Evolutionary conservation across 1,140 invertebrate species (phyloP), one percentile per base, ranked within the genome.

Genomic region (Heliothis virescens): DNA sequence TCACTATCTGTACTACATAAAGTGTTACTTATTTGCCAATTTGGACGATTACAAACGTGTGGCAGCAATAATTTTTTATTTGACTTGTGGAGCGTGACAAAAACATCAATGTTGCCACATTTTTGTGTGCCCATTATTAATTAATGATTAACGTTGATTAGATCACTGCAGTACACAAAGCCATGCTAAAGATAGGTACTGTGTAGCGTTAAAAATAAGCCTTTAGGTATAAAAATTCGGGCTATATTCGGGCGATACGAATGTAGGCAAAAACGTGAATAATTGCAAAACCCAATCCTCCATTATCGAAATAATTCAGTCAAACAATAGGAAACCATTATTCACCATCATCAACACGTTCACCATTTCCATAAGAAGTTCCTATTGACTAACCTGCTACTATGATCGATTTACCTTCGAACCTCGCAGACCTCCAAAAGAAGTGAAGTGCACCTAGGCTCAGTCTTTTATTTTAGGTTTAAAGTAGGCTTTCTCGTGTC

Each of bases 1-100:
- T 53, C 48, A 21, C 13, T 13, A 53, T 52, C 12, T 71, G 18
- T 13, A 29, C 48, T 13, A 29, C 48, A 26, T 21, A 7, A 16
- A 21, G 21, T 71, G 13, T 52, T 52, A 65, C n/a, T 48, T 18
- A 65, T 65, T 65, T 65, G 48, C 18, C 67, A 71, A 71, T 71
- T 71, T 29, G 48, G n/a, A 53, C 67, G 21, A 52, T 15, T 53
- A 47, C 62, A 63, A 63, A 63, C 41, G 29, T 4, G 29, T 63
- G 62, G 26, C 7, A 63, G 62, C 29, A 63, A 63, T 63, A 9
- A 41, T 71, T 53, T 53, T 71, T 71, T 29, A 13, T 29, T 69
- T 29, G 29, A n/a, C 48, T 71, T 71, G 26, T 71, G 67, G 67
- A 71, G 67, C 67, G 67, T 71, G 48, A 71, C 18, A 13, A 12